Conservation (phyloP, 2,888 invertebrate genomes). For the Neelides folsomi region DNA sequence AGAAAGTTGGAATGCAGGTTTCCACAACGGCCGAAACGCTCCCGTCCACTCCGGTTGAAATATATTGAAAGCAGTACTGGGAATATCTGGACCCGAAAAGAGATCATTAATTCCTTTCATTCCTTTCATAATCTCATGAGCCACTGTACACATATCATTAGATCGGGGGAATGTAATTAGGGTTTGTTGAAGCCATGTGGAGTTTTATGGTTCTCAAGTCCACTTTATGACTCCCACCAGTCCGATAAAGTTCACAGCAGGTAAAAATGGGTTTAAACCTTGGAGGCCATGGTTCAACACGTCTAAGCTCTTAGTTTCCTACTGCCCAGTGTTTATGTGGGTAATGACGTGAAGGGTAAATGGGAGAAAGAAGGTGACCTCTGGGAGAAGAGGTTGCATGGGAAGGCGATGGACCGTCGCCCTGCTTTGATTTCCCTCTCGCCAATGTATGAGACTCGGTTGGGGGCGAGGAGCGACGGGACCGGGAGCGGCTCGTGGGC, state of each 20-base stretch:
- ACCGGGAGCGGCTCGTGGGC: slow-evolving; percentile 29
- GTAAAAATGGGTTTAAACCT: no score
- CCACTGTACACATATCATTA: no score
- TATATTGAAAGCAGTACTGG: slow-evolving; percentile 32
- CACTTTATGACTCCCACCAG: background rate
- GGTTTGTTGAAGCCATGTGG: no score
- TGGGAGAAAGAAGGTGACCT: slow-evolving; percentile 26
- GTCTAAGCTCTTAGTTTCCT: no score
- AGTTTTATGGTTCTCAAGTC: background rate
- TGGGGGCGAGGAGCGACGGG: slow-evolving; percentile 27
- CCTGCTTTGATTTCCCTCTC: slow-evolving; percentile 26
- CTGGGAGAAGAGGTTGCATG: slow-evolving; percentile 28
- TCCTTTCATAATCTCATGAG: background rate
- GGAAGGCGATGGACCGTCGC: slow-evolving; percentile 19
- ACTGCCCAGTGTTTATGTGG: no score
- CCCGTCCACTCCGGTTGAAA: slow-evolving; percentile 31
- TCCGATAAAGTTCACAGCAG: no score
- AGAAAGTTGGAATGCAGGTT: slow-evolving; percentile 29
- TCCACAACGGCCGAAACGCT: slow-evolving; percentile 32
- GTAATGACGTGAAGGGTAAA: no score
- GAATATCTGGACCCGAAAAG: slow-evolving; percentile 27
- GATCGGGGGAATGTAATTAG: no score
- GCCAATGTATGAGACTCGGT: slow-evolving; percentile 29
- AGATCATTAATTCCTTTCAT: background rate
- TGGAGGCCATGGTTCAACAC: no score